Percentiles rank a stretch among this genome's conserved stretches.
Evolutionary conservation across 2,113 vertebrate species (phyloP).

Genomic region (Plotosus lineatus): DNA sequence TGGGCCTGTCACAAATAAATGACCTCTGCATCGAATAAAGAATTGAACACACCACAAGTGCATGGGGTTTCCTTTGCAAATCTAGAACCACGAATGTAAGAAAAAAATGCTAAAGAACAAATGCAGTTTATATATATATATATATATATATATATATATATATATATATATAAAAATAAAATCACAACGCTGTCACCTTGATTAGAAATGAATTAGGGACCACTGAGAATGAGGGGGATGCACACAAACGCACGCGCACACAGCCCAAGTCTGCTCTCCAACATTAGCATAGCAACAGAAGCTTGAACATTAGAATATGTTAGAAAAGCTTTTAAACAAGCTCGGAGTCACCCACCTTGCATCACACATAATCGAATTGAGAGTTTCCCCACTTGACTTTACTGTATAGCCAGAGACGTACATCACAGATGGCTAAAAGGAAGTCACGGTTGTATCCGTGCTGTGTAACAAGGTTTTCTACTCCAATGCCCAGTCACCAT

Average conservation of each 20-base stretch:
- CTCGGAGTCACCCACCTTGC: slow-evolving; percentile 61
- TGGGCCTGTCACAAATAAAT: slow-evolving; percentile 27
- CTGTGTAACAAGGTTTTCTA: slow-evolving; percentile 54
- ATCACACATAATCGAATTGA: slow-evolving; percentile 49
- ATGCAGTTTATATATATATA: too few relatives aligned
- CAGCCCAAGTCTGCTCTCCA: slow-evolving; percentile 45
- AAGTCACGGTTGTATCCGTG: slow-evolving; percentile 47
- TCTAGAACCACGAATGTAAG: neutral
- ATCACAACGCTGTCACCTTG: neutral
- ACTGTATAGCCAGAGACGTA: slow-evolving; percentile 45
- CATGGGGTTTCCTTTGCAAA: neutral
- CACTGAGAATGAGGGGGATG: neutral
- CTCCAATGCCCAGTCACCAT: slow-evolving; percentile 39
- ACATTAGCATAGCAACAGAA: slow-evolving; percentile 49
- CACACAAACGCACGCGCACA: slow-evolving; percentile 1
- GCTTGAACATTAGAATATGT: slow-evolving; percentile 38
- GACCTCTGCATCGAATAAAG: neutral
- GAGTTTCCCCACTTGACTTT: slow-evolving; percentile 25
- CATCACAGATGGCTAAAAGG: slow-evolving; percentile 58
- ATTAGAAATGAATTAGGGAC: neutral
- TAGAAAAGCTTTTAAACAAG: slow-evolving; percentile 53
- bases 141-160: too few relatives aligned
- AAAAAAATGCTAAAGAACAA: too few relatives aligned
- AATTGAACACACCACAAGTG: neutral
- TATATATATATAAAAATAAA: too few relatives aligned